Conservation (phyloP, 2,888 invertebrate species). For the Diarsia dahlii region DNA sequence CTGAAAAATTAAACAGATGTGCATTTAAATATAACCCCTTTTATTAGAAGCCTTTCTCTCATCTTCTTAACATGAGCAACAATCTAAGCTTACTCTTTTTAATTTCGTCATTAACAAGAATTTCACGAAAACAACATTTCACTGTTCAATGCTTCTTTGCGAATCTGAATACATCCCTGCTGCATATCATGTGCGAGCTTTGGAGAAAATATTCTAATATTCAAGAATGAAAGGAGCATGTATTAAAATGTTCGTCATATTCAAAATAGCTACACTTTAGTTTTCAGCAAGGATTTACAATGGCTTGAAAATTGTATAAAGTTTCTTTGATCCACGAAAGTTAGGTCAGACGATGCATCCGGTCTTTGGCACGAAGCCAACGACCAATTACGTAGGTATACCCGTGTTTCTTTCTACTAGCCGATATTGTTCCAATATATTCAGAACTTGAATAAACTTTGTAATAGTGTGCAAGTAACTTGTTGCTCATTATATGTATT, state of each 20-base stretch:
- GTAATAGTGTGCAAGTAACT: conserved; percentile 50
- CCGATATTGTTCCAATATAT: conserved; percentile 23
- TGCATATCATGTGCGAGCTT: background rate
- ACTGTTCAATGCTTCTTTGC: conserved; percentile 2
- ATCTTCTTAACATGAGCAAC: too few species aligned
- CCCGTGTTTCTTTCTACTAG: conserved; percentile 1
- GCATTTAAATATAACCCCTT: too few species aligned
- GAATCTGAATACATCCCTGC: background rate
- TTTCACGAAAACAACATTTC: background rate
- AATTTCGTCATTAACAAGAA: too few species aligned
- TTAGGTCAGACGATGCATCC: conserved; percentile 9
- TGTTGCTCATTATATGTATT: conserved; percentile 56
- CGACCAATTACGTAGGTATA: background rate
- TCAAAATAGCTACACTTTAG: conserved; percentile 1
- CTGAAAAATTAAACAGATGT: too few species aligned
- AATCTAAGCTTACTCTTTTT: too few species aligned
- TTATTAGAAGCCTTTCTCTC: too few species aligned
- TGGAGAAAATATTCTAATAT: conserved; percentile 21
- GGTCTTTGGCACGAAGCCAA: conserved; percentile 31
- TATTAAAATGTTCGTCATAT: conserved; percentile 16
- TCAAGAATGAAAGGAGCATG: conserved; percentile 1
- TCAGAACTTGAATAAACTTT: conserved; percentile 31
- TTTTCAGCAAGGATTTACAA: conserved; percentile 9
- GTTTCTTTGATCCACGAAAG: conserved; percentile 16
- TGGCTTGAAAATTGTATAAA: conserved; percentile 2